Base-by-base conservation (phyloP, 1,140 invertebrate genomes). In the Bombus confusus region DNA sequence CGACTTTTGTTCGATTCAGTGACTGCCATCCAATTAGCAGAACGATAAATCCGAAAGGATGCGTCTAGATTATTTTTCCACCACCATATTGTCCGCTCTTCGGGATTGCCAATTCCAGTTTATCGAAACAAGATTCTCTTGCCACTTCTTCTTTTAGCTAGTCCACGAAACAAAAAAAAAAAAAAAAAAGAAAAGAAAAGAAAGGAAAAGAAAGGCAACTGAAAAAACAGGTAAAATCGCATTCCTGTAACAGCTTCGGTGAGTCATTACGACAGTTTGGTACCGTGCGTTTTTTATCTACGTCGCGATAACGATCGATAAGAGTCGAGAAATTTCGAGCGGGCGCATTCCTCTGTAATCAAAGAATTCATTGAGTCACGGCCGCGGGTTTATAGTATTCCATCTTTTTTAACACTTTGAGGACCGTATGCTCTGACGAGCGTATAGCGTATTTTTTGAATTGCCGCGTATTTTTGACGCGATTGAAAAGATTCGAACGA, bases 1-100 rank as follows among this genome's bases (percentile, higher is more conserved):
- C 78, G 69, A 87, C 66, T 80, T 87, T 87, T 83, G 39, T 57
- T 84, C 66, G 37, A 66, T 64, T 34, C 85, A 69, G 39, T 69
- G 85, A 74, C 71, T 57, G 75, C 59, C 80, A 69, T 82, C 28
- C 66, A 28, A 77, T 41, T 69, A 85, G 66, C 34, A 12, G 31
- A 25, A 78, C 41, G n/a, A 34, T 31, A 66, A 31, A 22, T 52
- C 47, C 47, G 47, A 52, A 52, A 52, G 18, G 47, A 52, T 22
- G 47, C 6, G 18, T 52, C 1, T 8, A 52, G 5, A 52, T 22
- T 52, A 52, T 52, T 34, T 34, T 34, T 18, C 31, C 13, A 18
- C 6, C 31, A 8, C 47, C 6, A 22, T 52, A 52, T 52, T 52
- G 47, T 18, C 15, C 9, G 37, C 3, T 39, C 25, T 28, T 71